phyloP scores from a whole-genome alignment of 92 coral and sea anemone genomes.

The Plumapathes pennacea region DNA sequence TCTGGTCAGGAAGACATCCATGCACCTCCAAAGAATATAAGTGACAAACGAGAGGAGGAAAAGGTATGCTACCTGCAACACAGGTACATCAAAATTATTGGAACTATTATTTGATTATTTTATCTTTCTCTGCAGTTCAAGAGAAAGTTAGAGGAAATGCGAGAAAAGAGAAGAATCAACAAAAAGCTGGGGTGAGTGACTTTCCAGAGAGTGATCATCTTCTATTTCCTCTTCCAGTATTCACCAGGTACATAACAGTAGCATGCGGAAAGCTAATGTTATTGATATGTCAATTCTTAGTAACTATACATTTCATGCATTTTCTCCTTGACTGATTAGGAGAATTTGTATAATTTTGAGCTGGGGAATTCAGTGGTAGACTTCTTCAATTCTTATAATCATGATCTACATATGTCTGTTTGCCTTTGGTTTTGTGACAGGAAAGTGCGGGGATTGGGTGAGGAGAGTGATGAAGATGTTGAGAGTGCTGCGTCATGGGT shows the following conservation, averaged over 20 bases:
- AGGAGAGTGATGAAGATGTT: conserved; percentile 67
- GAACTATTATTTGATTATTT: no score
- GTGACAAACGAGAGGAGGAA: conserved; percentile 68
- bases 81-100: no score
- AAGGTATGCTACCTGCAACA: conserved; percentile 67
- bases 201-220: not conserved
- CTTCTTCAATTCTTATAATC: no score
- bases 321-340: no score
- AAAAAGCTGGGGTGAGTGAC: conserved; percentile 77
- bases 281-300: no score
- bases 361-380: no score
- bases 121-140: conserved; percentile 54
- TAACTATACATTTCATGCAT: no score
- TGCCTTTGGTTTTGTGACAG: conserved; percentile 43
- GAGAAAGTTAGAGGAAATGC: conserved; percentile 87
- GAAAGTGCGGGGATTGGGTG: conserved; percentile 83
- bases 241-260: no score
- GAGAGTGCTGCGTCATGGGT: conserved; percentile 93
- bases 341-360: no score
- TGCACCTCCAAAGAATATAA: conserved; percentile 73
- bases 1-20: conserved; percentile 72
- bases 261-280: no score
- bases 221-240: not conserved
- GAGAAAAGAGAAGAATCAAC: conserved; percentile 81
- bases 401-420: no score